phyloP scores from a whole-genome alignment of 1,140 invertebrate genomes.

The Pararge aegeria region DNA sequence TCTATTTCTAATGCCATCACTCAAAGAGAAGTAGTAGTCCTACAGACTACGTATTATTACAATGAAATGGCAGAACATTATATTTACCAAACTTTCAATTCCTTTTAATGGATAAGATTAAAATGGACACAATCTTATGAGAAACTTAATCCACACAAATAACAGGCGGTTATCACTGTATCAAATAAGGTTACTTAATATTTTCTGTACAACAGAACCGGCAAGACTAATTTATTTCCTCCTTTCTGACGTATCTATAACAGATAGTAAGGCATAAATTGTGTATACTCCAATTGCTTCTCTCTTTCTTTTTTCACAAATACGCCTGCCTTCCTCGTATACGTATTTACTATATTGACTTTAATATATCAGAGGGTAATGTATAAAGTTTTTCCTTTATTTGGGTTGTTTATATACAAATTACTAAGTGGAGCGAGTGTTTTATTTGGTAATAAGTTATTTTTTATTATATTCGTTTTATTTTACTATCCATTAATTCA shows the following conservation, averaged over 20 bases:
- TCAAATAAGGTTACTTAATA: no score
- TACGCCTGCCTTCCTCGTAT: background rate
- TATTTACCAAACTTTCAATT: no score
- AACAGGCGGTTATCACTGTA: no score
- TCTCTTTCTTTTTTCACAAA: background rate
- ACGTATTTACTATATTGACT: background rate
- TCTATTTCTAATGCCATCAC: no score
- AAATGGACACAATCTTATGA: no score
- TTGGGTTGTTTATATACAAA: background rate
- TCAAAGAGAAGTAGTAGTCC: no score
- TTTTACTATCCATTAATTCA: background rate
- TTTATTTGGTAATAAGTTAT: background rate
- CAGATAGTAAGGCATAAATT: background rate
- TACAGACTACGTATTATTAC: no score
- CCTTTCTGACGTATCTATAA: conserved; percentile 1
- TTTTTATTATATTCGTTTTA: background rate
- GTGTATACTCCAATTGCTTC: background rate
- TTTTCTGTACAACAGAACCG: background rate
- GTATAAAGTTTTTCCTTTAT: conserved; percentile 1
- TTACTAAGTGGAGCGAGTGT: background rate
- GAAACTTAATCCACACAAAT: no score
- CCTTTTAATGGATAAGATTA: no score
- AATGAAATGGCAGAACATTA: no score
- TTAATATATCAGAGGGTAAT: background rate
- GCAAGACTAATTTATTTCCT: background rate